Evolutionary conservation across 1,140 invertebrate genomes (phyloP).

Genomic region (Sminthurinus signatus): DNA sequence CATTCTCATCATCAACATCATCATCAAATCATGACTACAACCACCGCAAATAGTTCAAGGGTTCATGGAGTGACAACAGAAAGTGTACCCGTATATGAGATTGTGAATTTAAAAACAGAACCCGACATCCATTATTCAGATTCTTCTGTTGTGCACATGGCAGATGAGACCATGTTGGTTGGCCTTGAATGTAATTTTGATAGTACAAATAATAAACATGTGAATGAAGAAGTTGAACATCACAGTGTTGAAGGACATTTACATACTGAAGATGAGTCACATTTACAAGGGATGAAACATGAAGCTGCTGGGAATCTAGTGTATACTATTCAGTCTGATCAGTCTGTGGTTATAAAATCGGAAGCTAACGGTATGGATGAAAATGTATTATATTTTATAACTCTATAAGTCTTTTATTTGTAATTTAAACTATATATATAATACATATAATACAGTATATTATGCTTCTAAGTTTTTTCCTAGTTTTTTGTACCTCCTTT

Average conservation of each 20-base stretch:
- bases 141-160: not conserved
- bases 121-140: not conserved
- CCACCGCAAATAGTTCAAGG: too few species aligned
- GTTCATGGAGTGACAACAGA: too few species aligned
- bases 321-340: not conserved
- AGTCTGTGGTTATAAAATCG: constrained; percentile 5
- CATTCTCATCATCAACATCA: too few species aligned
- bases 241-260: too few species aligned
- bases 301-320: constrained; percentile 3
- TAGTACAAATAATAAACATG: constrained; percentile 5
- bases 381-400: constrained; percentile 11
- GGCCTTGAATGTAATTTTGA: constrained; percentile 5
- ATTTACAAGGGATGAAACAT: not conserved
- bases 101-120: not conserved
- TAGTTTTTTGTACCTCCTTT: too few species aligned
- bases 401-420: too few species aligned
- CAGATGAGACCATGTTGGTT: not conserved
- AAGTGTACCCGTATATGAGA: constrained; percentile 5
- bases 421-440: too few species aligned
- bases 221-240: too few species aligned
- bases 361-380: not conserved
- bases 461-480: too few species aligned
- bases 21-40: too few species aligned
- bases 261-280: not conserved
- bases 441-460: too few species aligned